phyloP scores from a whole-genome alignment of 2,797 vertebrate species.

The Coilia nasus region DNA sequence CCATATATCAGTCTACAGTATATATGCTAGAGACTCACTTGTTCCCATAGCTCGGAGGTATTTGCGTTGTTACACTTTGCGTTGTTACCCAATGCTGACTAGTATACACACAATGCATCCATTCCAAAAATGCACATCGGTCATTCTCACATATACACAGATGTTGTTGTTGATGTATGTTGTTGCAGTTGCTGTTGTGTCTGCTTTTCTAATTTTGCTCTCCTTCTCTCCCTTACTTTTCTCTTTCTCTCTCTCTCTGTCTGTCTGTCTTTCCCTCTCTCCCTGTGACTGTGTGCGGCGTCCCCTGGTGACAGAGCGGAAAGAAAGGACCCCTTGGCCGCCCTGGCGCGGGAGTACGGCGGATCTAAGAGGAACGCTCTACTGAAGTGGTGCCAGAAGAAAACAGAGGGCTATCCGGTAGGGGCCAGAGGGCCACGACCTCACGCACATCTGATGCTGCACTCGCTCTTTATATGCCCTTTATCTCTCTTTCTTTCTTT shows the following conservation, averaged over 20 bases:
- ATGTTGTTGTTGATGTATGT: not conserved
- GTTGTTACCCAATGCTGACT: not conserved
- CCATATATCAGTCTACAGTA: not conserved
- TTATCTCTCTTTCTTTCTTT: constrained; percentile 1
- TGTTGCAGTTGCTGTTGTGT: too few relatives aligned
- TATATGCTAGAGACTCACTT: not conserved
- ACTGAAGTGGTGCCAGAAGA: constrained; percentile 98
- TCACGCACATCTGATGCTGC: constrained; percentile 38
- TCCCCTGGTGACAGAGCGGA: constrained; percentile 86
- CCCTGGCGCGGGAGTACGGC: constrained; percentile 92
- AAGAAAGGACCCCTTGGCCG: constrained; percentile 94
- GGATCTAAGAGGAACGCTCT: constrained; percentile 97
- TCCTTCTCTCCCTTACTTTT: not conserved
- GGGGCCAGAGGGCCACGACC: constrained; percentile 66
- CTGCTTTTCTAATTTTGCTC: too few relatives aligned
- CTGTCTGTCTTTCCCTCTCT: not conserved
- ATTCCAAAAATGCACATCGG: constrained; percentile 18
- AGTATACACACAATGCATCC: not conserved
- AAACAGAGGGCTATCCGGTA: constrained; percentile 96
- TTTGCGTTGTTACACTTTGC: not conserved
- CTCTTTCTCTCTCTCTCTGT: not conserved
- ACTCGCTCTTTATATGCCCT: not conserved
- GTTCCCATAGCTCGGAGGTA: not conserved
- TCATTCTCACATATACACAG: constrained; percentile 8
- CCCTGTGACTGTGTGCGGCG: constrained; percentile 19